phyloP scores from a whole-genome alignment of 2,797 vertebrate genomes.

The Malacoctenus gilli region DNA sequence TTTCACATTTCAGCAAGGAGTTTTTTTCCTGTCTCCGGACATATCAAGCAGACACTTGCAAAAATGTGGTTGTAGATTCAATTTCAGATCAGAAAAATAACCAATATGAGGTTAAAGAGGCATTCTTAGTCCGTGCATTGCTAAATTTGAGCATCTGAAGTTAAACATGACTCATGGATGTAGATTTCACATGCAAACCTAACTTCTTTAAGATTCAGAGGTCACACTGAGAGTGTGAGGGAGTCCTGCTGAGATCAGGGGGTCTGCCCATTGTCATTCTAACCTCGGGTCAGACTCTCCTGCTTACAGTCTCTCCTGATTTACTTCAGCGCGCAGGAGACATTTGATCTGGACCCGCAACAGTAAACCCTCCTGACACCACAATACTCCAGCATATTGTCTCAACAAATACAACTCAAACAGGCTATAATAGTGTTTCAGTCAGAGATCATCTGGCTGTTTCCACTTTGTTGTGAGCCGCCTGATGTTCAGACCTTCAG shows the following conservation, averaged over 20 bases:
- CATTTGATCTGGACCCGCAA: slow-evolving; percentile 68
- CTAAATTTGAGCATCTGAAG: slow-evolving; percentile 10
- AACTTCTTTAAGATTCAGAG: slow-evolving; percentile 46
- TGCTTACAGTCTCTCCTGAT: slow-evolving; percentile 61
- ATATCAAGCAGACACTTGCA: slow-evolving; percentile 29
- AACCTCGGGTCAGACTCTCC: slow-evolving; percentile 58
- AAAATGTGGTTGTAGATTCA: slow-evolving; percentile 6
- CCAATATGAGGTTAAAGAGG: slow-evolving; percentile 20
- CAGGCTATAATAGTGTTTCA: slow-evolving; percentile 48
- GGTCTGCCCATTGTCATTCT: slow-evolving; percentile 60
- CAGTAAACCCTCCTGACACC: slow-evolving; percentile 67
- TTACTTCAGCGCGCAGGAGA: slow-evolving; percentile 58
- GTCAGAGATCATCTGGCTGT: slow-evolving; percentile 55
- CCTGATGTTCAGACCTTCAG: slow-evolving; percentile 57
- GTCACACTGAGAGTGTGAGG: slow-evolving; percentile 55
- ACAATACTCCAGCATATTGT: slow-evolving; percentile 47
- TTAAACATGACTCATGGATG: slow-evolving; percentile 31
- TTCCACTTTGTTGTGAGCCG: slow-evolving; percentile 59
- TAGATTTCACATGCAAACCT: slow-evolving; percentile 39
- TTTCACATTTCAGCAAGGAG: slow-evolving; percentile 44
- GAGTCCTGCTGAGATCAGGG: slow-evolving; percentile 61
- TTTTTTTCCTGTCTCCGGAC: slow-evolving; percentile 11
- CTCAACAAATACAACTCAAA: slow-evolving; percentile 48
- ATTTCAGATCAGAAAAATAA: no score
- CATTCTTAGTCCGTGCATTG: slow-evolving; percentile 1